A percentile compares a stretch with the other conserved stretches of the same genome.
phyloP scores from a whole-genome alignment of 2,888 invertebrate genomes.

The Cephus spinipes region DNA sequence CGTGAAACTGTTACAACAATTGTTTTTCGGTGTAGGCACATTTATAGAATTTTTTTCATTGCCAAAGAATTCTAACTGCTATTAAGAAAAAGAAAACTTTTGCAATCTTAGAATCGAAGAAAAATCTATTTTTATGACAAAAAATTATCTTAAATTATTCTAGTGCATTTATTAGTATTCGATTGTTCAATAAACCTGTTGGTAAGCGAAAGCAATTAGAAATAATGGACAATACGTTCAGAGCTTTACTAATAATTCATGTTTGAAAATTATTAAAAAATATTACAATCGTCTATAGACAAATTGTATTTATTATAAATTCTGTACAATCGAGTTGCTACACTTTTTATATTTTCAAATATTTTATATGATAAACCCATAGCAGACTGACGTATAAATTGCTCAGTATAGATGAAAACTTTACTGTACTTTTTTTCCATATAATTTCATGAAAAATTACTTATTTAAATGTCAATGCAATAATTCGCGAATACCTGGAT shows the following conservation, averaged over 20 bases:
- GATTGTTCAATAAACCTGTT: background rate
- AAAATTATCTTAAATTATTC: constrained; percentile 33
- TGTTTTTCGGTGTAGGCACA: background rate
- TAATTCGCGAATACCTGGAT: background rate
- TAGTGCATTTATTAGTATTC: constrained; percentile 36
- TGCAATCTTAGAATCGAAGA: background rate
- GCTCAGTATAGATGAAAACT: background rate
- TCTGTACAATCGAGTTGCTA: background rate
- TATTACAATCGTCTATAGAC: constrained; percentile 15
- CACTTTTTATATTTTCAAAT: background rate
- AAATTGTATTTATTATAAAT: background rate
- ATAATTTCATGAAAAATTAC: background rate
- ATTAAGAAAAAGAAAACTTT: background rate
- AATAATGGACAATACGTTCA: constrained; percentile 24
- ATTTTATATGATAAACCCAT: background rate
- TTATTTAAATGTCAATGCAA: background rate
- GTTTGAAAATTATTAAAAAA: constrained; percentile 9
- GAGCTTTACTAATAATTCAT: constrained; percentile 27
- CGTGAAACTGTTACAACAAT: background rate
- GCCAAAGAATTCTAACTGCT: background rate
- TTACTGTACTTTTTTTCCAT: background rate
- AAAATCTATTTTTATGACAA: background rate
- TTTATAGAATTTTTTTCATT: background rate
- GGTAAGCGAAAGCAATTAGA: background rate
- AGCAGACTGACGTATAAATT: background rate